Evolutionary conservation across 2,113 vertebrate genomes (phyloP).

Genomic region (Copsychus sechellarum): DNA sequence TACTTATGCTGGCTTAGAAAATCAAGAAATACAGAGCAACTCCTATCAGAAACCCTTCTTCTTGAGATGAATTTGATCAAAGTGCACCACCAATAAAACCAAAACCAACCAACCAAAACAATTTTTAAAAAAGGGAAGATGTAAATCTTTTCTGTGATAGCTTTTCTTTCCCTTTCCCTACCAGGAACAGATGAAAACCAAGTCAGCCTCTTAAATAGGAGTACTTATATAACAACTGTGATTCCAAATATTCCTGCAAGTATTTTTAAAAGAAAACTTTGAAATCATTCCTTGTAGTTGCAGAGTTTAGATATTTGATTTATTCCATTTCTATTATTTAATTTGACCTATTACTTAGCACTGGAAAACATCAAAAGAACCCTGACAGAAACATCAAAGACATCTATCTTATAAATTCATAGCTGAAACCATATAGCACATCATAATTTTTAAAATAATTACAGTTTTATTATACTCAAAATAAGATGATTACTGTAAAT

Average conservation of each 20-base stretch:
- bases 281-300: not conserved
- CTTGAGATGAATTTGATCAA: not conserved
- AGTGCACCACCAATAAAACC: not conserved
- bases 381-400: conserved; percentile 46
- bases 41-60: not conserved
- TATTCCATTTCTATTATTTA: conserved; percentile 27
- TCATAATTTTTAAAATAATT: conserved; percentile 40
- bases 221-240: not conserved
- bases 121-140: not conserved
- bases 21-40: not conserved
- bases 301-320: conserved; percentile 7
- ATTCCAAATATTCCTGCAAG: conserved; percentile 15
- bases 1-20: not conserved
- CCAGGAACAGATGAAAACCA: not conserved
- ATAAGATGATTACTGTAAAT: conserved; percentile 44
- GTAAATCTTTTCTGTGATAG: not conserved
- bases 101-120: not conserved
- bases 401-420: conserved; percentile 24
- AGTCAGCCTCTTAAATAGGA: not conserved
- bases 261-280: conserved; percentile 20
- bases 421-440: conserved; percentile 8
- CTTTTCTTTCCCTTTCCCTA: not conserved
- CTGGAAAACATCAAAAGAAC: conserved; percentile 53
- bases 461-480: conserved; percentile 40
- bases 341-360: conserved; percentile 52